Evolutionary conservation across 2,888 invertebrate species (phyloP).

Genomic region (Notocelia uddmanniana): DNA sequence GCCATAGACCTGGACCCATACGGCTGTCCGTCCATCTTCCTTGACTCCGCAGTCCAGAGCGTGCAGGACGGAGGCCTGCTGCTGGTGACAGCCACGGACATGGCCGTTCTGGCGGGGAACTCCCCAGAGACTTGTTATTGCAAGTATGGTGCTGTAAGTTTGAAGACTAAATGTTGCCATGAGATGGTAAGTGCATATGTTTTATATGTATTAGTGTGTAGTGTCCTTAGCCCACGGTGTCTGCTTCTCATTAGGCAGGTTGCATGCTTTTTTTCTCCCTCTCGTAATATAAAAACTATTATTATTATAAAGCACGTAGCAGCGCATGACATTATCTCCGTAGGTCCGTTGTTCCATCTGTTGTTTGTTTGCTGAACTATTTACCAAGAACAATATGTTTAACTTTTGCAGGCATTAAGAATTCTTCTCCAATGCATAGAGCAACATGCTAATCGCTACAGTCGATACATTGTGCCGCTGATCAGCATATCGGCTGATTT

Average conservation of each 20-base stretch:
- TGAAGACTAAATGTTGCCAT: constrained; percentile 95
- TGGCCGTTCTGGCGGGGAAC: constrained; percentile 98
- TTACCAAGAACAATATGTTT: too few relatives aligned
- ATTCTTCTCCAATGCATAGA: constrained; percentile 97
- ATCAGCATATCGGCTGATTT: constrained; percentile 98
- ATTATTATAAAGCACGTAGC: too few relatives aligned
- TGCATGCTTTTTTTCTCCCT: too few relatives aligned
- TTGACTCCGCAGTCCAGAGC: constrained; percentile 95
- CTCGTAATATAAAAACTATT: too few relatives aligned
- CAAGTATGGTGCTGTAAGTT: constrained; percentile 96
- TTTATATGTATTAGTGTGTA: too few relatives aligned
- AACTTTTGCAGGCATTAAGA: constrained; percentile 90
- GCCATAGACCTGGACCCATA: constrained; percentile 99
- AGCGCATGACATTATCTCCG: too few relatives aligned
- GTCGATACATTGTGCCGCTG: constrained; percentile 96
- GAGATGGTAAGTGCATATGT: constrained; percentile 91
- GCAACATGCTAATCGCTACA: constrained; percentile 96
- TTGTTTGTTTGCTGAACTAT: too few relatives aligned
- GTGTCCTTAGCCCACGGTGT: too few relatives aligned
- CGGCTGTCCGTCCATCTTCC: constrained; percentile 96
- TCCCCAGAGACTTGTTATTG: constrained; percentile 96
- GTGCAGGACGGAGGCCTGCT: constrained; percentile 94
- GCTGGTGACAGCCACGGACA: constrained; percentile 98
- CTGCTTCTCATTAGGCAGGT: too few relatives aligned
- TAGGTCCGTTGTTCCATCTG: too few relatives aligned